Evolutionary conservation across 2,113 vertebrate species (phyloP), one percentile per base, ranked within the genome.

Genomic region (Clupea harengus): DNA sequence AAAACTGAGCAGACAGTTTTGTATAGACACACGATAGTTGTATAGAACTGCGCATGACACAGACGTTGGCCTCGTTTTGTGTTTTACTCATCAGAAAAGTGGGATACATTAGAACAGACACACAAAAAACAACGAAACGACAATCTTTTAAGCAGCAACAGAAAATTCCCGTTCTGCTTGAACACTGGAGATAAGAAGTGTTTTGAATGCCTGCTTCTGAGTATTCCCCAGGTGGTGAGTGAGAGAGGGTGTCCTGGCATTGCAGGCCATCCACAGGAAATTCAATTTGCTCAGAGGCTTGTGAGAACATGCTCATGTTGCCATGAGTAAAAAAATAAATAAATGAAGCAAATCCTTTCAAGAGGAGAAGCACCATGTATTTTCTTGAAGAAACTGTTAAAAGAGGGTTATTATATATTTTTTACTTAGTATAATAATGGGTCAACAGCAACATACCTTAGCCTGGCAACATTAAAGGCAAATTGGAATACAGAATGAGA

Each of bases 291-390:
- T 82, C 18, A 39, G 86, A 84, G 88, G 81, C 89, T 54, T 86
- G 85, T 86, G 89, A 84, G 83, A 84, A 90, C 86, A 90, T 83
- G 83, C 85, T 89, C 85, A 45, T 1, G 88, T 90, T 91, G 83
- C 89, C 88, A 91, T 91, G 39, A 87, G 44, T 80, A 28, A 72
- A 28, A 86, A 84, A 78, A 85, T 81, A 83, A 52, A 45, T 64
- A 83, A 49, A 85, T 72, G 64, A 72, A 72, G 67, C 67, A 39
- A 32, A 32, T 64, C 57, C 57, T 22, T 64, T 64, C 57, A 64
- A 64, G n/a, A 64, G 57, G 17, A 64, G 57, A 20, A 25, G 2
- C 18, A 64, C n/a, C n/a, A n/a, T 75, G 67, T 75, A 32, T 75
- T 75, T 6, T 28, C 72, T 78, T 78, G 28, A 39, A 78, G 28